Conservation (phyloP, 2,113 vertebrate genomes). For the Actenoides hombroni region DNA sequence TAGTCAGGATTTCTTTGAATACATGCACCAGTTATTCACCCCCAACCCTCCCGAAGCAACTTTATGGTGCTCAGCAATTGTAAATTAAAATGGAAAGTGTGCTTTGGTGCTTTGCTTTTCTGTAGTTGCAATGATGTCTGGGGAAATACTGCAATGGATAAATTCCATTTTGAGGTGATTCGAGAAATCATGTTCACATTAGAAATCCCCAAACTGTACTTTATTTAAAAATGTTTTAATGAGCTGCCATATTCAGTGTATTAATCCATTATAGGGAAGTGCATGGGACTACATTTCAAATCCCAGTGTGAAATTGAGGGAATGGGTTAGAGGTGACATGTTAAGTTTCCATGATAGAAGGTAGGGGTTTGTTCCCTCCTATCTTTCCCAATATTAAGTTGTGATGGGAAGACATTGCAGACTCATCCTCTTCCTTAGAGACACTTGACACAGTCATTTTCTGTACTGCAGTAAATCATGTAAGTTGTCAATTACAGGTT, state of each 20-base stretch:
- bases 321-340: background rate
- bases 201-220: slow-evolving; percentile 39
- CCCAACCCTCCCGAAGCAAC: background rate
- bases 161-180: slow-evolving; percentile 47
- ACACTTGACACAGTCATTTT: background rate
- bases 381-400: background rate
- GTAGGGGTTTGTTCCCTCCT: background rate
- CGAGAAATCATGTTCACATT: slow-evolving; percentile 44
- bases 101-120: slow-evolving; percentile 29
- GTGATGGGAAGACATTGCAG: background rate
- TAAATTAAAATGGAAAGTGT: slow-evolving; percentile 62
- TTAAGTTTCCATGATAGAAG: background rate
- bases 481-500: background rate
- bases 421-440: background rate
- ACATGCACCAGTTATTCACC: background rate
- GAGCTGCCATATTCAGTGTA: slow-evolving; percentile 20
- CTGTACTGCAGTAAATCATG: background rate
- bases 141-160: slow-evolving; percentile 36
- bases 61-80: slow-evolving; percentile 50
- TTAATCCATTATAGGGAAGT: slow-evolving; percentile 52
- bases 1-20: slow-evolving; percentile 43
- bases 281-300: background rate
- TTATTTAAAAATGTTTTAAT: slow-evolving; percentile 62
- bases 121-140: slow-evolving; percentile 7
- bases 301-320: background rate